phyloP scores from a whole-genome alignment of 2,113 vertebrate genomes.

The Miniopterus natalensis region DNA sequence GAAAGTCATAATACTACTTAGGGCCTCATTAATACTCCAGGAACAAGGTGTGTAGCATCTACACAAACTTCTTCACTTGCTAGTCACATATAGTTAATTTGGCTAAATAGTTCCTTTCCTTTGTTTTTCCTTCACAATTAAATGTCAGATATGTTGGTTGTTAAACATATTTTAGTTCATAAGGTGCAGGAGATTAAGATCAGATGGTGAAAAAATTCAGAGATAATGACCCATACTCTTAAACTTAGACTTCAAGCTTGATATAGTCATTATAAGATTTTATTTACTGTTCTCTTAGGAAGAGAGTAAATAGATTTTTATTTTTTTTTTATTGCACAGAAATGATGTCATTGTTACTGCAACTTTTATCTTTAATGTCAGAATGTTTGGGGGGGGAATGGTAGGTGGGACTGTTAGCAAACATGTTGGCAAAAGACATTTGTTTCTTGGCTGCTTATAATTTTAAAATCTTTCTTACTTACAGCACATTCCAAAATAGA shows the following conservation, averaged over 20 bases:
- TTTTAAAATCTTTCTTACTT: neutral
- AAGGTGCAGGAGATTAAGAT: neutral
- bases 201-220: neutral
- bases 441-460: neutral
- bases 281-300: neutral
- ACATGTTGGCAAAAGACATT: neutral
- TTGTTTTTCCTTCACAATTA: neutral
- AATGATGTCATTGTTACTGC: neutral
- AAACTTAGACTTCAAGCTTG: neutral
- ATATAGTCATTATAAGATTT: neutral
- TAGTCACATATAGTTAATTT: neutral
- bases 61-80: neutral
- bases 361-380: constrained; percentile 27
- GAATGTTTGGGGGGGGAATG: neutral
- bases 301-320: neutral
- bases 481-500: neutral
- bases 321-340: neutral
- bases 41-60: neutral
- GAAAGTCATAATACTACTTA: neutral
- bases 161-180: neutral
- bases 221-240: neutral
- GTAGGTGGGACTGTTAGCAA: neutral
- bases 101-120: neutral
- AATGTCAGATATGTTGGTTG: neutral
- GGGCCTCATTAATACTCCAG: neutral